phyloP scores from a whole-genome alignment of 2,113 vertebrate species.

The Anolis sagrei region DNA sequence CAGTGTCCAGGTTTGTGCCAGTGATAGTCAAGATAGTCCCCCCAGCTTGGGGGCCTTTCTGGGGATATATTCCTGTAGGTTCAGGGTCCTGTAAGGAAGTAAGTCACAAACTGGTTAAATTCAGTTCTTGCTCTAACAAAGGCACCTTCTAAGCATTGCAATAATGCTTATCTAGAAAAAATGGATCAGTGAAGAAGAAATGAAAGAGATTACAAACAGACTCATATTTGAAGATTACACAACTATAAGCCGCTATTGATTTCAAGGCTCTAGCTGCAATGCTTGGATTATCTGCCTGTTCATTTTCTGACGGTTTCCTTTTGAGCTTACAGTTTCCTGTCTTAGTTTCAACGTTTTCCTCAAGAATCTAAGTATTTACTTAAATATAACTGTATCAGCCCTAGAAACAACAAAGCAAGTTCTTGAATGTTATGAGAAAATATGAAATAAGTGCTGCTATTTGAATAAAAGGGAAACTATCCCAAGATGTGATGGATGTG shows the following conservation, averaged over 20 bases:
- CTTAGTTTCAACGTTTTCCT: neutral
- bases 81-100: slow-evolving; percentile 81
- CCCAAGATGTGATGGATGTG: too few species aligned
- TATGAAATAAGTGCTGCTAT: neutral
- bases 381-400: neutral
- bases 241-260: slow-evolving; percentile 13
- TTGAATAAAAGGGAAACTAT: neutral
- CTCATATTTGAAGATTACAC: neutral
- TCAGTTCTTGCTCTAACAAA: neutral
- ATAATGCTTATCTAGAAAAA: neutral
- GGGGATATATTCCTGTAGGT: slow-evolving; percentile 75
- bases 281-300: slow-evolving; percentile 8
- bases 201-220: slow-evolving; percentile 22
- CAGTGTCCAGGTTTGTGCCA: slow-evolving; percentile 85
- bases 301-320: slow-evolving; percentile 10
- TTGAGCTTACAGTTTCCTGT: slow-evolving; percentile 13
- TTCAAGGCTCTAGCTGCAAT: slow-evolving; percentile 21
- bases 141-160: neutral
- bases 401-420: neutral
- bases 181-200: slow-evolving; percentile 8
- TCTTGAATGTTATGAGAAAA: neutral
- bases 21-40: slow-evolving; percentile 89
- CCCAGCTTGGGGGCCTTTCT: slow-evolving; percentile 85
- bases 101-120: slow-evolving; percentile 17
- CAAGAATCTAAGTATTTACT: neutral